Evolutionary conservation across 2,113 vertebrate genomes (phyloP).

Genomic region (Corythoichthys intestinalis): DNA sequence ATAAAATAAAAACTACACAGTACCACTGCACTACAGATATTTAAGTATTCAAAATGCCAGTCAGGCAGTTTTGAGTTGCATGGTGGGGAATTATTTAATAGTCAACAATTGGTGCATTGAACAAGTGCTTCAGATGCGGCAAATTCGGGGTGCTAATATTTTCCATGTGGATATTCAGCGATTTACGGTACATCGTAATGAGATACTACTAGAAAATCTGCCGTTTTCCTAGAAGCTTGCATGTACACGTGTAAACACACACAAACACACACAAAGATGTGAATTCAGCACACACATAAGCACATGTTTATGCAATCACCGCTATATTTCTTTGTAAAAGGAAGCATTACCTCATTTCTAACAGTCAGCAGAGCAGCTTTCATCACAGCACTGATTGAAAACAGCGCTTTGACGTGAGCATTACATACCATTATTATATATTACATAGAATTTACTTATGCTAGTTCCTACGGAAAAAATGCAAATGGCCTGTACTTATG

Average conservation of each 20-base stretch:
- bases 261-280: slow-evolving; percentile 1
- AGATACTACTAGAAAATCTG: neutral
- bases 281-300: neutral
- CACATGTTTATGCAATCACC: slow-evolving; percentile 9
- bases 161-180: neutral
- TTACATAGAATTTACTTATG: neutral
- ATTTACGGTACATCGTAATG: neutral
- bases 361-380: slow-evolving; percentile 27
- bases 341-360: slow-evolving; percentile 40
- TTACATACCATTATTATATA: neutral
- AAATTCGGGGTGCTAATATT: neutral
- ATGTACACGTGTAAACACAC: slow-evolving; percentile 13
- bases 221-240: slow-evolving; percentile 8
- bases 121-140: neutral
- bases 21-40: neutral
- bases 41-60: neutral
- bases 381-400: neutral
- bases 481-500: neutral
- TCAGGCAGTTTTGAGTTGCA: neutral
- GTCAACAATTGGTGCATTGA: neutral
- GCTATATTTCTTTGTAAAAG: slow-evolving; percentile 20
- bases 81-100: neutral
- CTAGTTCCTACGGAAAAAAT: neutral
- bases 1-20: neutral
- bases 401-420: neutral